A percentile compares a stretch with the other conserved stretches of the same genome.
These are phyloP conservation scores for Rhyacichthys aspro DNA, from an alignment of 2,797 vertebrate species.

Conservation along the genomic window DNA sequence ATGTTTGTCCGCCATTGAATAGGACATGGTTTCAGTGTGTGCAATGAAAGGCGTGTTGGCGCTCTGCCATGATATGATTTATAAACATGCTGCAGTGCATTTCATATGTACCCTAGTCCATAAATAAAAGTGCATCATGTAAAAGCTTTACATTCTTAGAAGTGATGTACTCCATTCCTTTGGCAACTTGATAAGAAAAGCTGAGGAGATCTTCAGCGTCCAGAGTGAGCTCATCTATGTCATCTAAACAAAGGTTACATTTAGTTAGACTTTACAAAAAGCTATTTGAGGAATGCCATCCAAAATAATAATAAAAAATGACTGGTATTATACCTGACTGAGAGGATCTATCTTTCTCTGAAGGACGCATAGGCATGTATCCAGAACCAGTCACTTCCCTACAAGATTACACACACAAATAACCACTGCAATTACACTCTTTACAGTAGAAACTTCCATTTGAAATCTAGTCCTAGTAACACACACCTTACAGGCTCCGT, in stretches of 20 bases:
- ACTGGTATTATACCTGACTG: slow-evolving; percentile 69
- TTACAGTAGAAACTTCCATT: neutral
- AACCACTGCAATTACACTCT: slow-evolving; percentile 11
- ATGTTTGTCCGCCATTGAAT: neutral
- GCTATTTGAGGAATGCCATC: neutral
- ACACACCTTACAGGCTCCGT: slow-evolving; percentile 82
- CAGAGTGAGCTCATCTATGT: slow-evolving; percentile 76
- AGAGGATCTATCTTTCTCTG: slow-evolving; percentile 76
- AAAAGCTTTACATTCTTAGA: slow-evolving; percentile 88
- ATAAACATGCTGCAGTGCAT: slow-evolving; percentile 36
- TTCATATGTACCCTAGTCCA: slow-evolving; percentile 15
- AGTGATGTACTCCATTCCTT: slow-evolving; percentile 98
- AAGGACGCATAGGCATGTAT: slow-evolving; percentile 93
- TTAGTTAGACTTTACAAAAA: neutral
- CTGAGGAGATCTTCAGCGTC: slow-evolving; percentile 91
- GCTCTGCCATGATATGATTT: slow-evolving; percentile 34
- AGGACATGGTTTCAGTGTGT: neutral
- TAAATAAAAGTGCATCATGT: slow-evolving; percentile 31
- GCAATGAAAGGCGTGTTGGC: slow-evolving; percentile 15
- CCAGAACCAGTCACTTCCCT: slow-evolving; percentile 81
- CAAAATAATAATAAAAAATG: slow-evolving; percentile 1
- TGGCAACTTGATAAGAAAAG: slow-evolving; percentile 96
- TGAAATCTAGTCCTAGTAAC: neutral
- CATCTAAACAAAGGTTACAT: slow-evolving; percentile 56
- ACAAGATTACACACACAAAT: slow-evolving; percentile 21